Evolutionary conservation across 2,888 invertebrate species (phyloP).

Genomic region (Campopleginae sp.): DNA sequence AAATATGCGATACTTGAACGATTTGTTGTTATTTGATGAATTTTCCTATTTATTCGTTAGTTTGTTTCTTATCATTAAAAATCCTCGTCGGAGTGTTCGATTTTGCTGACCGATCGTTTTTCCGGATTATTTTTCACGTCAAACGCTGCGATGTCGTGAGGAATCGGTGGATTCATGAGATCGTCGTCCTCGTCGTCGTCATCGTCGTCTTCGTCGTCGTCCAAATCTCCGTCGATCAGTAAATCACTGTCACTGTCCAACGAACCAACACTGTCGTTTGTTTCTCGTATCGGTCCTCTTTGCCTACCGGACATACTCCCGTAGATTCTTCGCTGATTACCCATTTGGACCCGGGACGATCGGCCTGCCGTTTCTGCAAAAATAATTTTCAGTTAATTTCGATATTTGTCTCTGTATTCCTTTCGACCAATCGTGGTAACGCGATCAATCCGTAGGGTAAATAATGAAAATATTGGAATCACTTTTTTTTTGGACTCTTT

Average conservation of each 20-base stretch:
- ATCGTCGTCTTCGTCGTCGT: slow-evolving; percentile 87
- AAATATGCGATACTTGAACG: slow-evolving; percentile 54
- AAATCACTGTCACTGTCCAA: slow-evolving; percentile 85
- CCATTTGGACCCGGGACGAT: slow-evolving; percentile 75
- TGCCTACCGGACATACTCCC: slow-evolving; percentile 86
- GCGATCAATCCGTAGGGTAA: too few relatives aligned
- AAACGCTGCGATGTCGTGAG: slow-evolving; percentile 76
- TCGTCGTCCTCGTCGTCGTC: slow-evolving; percentile 87
- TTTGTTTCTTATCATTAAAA: slow-evolving; percentile 73
- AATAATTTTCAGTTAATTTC: not conserved
- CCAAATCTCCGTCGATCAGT: slow-evolving; percentile 87
- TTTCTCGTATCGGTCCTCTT: slow-evolving; percentile 78
- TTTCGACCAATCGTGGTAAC: not conserved
- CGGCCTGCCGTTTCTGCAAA: slow-evolving; percentile 71
- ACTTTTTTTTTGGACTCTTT: too few relatives aligned
- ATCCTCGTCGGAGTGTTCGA: slow-evolving; percentile 82
- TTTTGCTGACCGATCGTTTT: slow-evolving; percentile 79
- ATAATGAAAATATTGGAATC: too few relatives aligned
- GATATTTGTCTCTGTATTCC: not conserved
- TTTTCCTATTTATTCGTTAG: not conserved
- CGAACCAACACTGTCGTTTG: slow-evolving; percentile 80
- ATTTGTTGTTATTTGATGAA: slow-evolving; percentile 27
- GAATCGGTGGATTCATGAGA: slow-evolving; percentile 78
- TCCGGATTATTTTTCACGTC: slow-evolving; percentile 78
- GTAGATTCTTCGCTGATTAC: slow-evolving; percentile 85